Percentiles rank a stretch among this genome's conserved stretches.
These are phyloP conservation scores for Gonioctena quinquepunctata DNA, from an alignment of 1,140 invertebrate species.

Conservation along the genomic window DNA sequence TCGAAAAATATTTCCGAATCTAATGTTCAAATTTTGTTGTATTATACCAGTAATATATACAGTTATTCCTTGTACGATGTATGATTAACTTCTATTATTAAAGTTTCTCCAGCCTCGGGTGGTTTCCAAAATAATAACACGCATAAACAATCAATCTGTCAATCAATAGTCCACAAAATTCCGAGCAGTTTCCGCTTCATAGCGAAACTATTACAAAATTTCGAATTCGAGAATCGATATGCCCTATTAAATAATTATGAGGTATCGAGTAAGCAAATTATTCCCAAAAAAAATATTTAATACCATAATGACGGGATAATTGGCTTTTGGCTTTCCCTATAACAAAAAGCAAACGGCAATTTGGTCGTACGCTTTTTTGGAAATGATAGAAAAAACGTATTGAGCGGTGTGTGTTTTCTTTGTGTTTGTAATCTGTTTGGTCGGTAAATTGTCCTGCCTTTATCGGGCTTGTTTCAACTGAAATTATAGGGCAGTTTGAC, in stretches of 20 bases:
- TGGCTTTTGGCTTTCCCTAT: neutral
- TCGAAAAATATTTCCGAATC: too few species aligned
- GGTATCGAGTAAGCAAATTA: neutral
- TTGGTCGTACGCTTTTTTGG: constrained; percentile 24
- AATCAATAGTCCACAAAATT: neutral
- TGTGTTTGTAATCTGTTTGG: constrained; percentile 32
- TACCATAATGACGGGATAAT: constrained; percentile 26
- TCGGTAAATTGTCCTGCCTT: constrained; percentile 36
- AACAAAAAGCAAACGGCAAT: constrained; percentile 8
- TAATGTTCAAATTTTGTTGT: too few species aligned
- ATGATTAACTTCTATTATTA: neutral
- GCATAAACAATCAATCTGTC: neutral
- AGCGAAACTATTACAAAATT: neutral
- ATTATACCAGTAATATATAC: too few species aligned
- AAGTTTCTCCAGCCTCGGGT: neutral
- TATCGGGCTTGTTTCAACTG: constrained; percentile 28
- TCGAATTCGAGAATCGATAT: neutral
- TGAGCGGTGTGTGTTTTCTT: constrained; percentile 9
- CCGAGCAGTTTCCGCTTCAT: neutral
- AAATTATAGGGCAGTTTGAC: constrained; percentile 45
- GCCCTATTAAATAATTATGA: neutral
- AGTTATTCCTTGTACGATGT: neutral
- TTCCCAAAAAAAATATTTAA: constrained; percentile 19
- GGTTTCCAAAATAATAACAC: constrained; percentile 4
- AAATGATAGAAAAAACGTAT: constrained; percentile 26